Conservation (phyloP, 2,888 invertebrate genomes). For the Philereme transversata region DNA sequence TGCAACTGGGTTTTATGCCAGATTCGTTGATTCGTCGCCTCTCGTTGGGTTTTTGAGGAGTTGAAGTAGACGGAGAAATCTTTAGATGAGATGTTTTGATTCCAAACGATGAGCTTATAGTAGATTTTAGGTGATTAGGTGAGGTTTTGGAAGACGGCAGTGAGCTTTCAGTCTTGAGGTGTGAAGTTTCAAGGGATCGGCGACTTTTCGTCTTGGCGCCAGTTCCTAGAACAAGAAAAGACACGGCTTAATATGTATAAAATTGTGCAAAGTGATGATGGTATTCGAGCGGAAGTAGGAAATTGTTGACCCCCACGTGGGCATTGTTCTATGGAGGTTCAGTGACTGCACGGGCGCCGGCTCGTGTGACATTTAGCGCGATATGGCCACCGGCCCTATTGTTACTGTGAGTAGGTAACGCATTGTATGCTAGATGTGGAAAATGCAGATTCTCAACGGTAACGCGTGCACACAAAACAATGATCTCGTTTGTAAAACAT, state of each 20-base stretch:
- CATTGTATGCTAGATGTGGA: constrained; percentile 40
- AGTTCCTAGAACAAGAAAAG: constrained; percentile 73
- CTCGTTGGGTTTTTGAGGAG: constrained; percentile 60
- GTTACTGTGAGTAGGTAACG: constrained; percentile 54
- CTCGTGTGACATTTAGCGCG: constrained; percentile 61
- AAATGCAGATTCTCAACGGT: constrained; percentile 19
- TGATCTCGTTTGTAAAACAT: constrained; percentile 27
- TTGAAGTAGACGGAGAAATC: constrained; percentile 52
- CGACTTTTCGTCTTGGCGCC: constrained; percentile 66
- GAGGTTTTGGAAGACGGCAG: constrained; percentile 79
- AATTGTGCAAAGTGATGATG: constrained; percentile 31
- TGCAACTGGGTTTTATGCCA: constrained; percentile 68
- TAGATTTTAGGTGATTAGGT: constrained; percentile 60
- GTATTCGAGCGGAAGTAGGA: constrained; percentile 56
- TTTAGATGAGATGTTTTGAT: constrained; percentile 65
- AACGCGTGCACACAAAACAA: constrained; percentile 22
- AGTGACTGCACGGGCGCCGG: constrained; percentile 64
- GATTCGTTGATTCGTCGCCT: constrained; percentile 68
- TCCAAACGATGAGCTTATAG: constrained; percentile 68
- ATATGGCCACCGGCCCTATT: constrained; percentile 61
- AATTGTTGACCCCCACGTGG: constrained; percentile 63
- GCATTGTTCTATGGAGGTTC: constrained; percentile 72
- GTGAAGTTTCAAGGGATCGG: constrained; percentile 68
- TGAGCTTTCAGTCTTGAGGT: constrained; percentile 75
- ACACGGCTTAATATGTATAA: constrained; percentile 27